phyloP scores from a whole-genome alignment of 2,113 vertebrate species.

The Phasianus colchicus region DNA sequence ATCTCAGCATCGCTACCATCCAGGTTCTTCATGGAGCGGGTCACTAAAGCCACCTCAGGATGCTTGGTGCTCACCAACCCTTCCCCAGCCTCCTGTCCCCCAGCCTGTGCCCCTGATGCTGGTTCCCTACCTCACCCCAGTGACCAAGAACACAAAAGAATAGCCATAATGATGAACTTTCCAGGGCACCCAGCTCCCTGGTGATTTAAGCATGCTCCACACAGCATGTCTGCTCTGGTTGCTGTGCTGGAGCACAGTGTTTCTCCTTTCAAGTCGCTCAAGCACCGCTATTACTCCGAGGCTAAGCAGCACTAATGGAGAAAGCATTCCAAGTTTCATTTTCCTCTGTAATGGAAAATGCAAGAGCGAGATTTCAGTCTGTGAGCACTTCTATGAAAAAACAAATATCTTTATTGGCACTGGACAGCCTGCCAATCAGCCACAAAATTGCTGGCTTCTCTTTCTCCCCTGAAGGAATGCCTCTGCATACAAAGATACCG shows the following conservation, averaged over 20 bases:
- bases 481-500: conserved; percentile 76
- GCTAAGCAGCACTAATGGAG: conserved; percentile 4
- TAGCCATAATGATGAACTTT: accelerated
- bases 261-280: neutral
- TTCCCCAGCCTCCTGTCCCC: neutral
- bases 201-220: neutral
- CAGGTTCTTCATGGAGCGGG: accelerated
- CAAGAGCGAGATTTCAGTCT: conserved; percentile 64
- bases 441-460: conserved; percentile 77
- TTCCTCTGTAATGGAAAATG: conserved; percentile 65
- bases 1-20: neutral
- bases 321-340: conserved; percentile 51
- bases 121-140: neutral
- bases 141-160: accelerated
- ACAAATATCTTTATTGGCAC: conserved; percentile 79
- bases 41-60: neutral
- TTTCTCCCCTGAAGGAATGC: conserved; percentile 76
- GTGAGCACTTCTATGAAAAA: conserved; percentile 69
- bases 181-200: accelerated
- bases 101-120: neutral
- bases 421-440: conserved; percentile 81
- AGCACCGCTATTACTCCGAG: neutral
- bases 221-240: neutral
- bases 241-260: neutral
- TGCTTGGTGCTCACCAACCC: neutral